Conservation (phyloP, 2,888 invertebrate species). For the Electrophaes corylata region DNA sequence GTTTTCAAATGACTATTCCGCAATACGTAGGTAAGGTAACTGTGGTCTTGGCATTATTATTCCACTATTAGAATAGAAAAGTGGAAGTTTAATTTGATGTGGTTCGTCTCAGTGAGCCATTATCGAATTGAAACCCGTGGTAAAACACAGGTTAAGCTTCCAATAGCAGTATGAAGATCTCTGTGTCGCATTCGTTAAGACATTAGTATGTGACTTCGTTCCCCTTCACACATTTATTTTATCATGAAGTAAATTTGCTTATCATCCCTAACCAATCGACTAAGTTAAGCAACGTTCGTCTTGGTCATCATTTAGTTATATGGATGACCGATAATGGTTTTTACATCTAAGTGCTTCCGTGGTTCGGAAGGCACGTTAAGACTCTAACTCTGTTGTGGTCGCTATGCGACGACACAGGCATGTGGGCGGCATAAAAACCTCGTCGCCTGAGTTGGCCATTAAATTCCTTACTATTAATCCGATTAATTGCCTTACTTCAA, state of each 20-base stretch:
- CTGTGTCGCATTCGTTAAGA: conserved; percentile 82
- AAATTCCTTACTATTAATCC: too few species aligned
- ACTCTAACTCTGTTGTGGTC: too few species aligned
- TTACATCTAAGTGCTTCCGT: too few species aligned
- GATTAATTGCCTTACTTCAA: too few species aligned
- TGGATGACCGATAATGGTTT: too few species aligned
- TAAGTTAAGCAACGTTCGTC: too few species aligned
- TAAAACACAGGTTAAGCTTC: conserved; percentile 59
- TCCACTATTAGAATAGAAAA: not conserved
- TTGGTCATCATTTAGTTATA: too few species aligned
- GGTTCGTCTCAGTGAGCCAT: conserved; percentile 55
- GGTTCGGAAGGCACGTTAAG: too few species aligned
- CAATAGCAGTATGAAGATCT: conserved; percentile 78
- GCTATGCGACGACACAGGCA: too few species aligned
- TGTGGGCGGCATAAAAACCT: too few species aligned
- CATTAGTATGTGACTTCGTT: conserved; percentile 82
- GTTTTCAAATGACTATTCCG: not conserved
- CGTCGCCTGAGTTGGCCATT: too few species aligned
- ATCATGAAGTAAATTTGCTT: not conserved
- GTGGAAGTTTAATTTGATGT: conserved; percentile 67
- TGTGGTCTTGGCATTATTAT: not conserved
- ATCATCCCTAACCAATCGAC: too few species aligned
- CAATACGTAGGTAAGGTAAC: not conserved
- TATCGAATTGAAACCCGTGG: conserved; percentile 55
- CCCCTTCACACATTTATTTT: conserved; percentile 78